Conservation (phyloP, 1,140 invertebrate species). For the Agrypnia vestita region DNA sequence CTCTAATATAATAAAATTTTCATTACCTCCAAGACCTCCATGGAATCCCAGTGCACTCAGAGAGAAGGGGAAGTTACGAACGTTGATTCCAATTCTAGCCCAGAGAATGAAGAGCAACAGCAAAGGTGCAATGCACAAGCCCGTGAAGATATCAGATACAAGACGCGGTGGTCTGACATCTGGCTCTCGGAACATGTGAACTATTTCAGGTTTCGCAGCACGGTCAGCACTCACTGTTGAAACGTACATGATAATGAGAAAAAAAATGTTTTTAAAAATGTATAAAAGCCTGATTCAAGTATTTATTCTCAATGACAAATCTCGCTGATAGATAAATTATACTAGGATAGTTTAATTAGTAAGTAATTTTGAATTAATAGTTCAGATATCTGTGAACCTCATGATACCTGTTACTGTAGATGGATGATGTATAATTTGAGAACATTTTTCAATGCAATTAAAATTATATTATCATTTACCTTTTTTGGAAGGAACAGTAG, state of each 20-base stretch:
- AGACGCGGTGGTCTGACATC: slow-evolving; percentile 90
- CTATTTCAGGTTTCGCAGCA: slow-evolving; percentile 87
- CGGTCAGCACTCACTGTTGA: slow-evolving; percentile 61
- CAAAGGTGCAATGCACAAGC: slow-evolving; percentile 86
- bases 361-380: too few species aligned
- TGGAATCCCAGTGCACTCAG: slow-evolving; percentile 91
- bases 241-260: not conserved
- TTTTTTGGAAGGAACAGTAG: slow-evolving; percentile 66
- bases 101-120: slow-evolving; percentile 90
- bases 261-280: too few species aligned
- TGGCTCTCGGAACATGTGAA: slow-evolving; percentile 93
- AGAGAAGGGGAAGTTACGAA: slow-evolving; percentile 87
- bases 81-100: slow-evolving; percentile 91
- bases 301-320: too few species aligned
- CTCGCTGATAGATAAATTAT: too few species aligned
- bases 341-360: too few species aligned
- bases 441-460: too few species aligned
- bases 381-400: too few species aligned
- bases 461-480: slow-evolving; percentile 41
- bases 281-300: too few species aligned
- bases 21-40: slow-evolving; percentile 78
- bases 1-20: not conserved
- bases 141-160: slow-evolving; percentile 94
- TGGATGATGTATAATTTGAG: too few species aligned
- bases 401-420: too few species aligned